phyloP scores from a whole-genome alignment of 2,888 invertebrate species.

The Cinara cedri region DNA sequence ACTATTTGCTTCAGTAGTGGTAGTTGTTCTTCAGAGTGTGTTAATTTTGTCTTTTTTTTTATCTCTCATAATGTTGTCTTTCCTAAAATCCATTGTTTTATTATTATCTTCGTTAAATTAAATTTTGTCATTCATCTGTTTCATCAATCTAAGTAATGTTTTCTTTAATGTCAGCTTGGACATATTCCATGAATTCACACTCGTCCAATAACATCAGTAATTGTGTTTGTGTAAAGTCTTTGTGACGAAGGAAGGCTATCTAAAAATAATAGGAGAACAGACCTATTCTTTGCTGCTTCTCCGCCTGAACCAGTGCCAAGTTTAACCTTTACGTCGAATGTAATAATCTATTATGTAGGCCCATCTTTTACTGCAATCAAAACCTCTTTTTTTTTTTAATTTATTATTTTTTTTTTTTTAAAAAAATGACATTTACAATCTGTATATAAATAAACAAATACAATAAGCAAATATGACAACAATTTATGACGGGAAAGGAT shows the following conservation, averaged over 20 bases:
- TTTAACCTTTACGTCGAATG: constrained; percentile 33
- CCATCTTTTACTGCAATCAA: constrained; percentile 34
- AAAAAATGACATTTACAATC: too few relatives aligned
- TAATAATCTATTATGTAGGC: constrained; percentile 30
- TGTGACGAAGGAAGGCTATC: constrained; percentile 46
- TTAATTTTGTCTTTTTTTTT: constrained; percentile 42
- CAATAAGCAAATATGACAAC: too few relatives aligned
- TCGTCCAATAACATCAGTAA: constrained; percentile 31
- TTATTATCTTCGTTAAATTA: constrained; percentile 36
- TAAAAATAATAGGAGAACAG: constrained; percentile 46
- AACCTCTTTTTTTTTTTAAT: too few relatives aligned
- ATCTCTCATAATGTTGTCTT: constrained; percentile 41
- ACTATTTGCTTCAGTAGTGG: constrained; percentile 33
- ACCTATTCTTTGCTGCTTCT: constrained; percentile 40
- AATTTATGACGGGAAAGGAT: too few relatives aligned
- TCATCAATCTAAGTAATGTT: constrained; percentile 37
- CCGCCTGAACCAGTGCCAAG: constrained; percentile 33
- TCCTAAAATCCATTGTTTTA: constrained; percentile 33
- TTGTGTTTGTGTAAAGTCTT: constrained; percentile 32
- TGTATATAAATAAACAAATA: too few relatives aligned
- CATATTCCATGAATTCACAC: constrained; percentile 24
- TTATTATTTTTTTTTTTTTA: too few relatives aligned
- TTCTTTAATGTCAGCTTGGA: constrained; percentile 26
- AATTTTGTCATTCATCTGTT: constrained; percentile 30
- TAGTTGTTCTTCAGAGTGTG: constrained; percentile 39